Evolutionary conservation across 2,113 vertebrate species (phyloP).

Genomic region (Arizona elegans): DNA sequence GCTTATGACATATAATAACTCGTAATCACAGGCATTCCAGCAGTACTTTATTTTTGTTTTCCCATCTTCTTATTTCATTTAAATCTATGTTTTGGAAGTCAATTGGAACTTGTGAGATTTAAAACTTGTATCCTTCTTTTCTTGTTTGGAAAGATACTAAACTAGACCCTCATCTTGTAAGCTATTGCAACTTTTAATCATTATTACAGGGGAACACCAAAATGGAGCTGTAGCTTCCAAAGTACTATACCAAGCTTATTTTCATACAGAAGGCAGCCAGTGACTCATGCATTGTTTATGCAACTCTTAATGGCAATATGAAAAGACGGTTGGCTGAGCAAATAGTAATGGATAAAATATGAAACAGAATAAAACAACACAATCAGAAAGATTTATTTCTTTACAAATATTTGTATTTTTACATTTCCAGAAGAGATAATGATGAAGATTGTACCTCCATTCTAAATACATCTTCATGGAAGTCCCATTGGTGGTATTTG

Average conservation of each 20-base stretch:
- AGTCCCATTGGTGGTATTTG: too few relatives aligned
- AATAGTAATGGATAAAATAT: not conserved
- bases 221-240: not conserved
- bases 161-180: not conserved
- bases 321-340: not conserved
- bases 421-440: not conserved
- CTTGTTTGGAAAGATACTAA: not conserved
- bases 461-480: not conserved
- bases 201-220: not conserved
- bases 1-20: slow-evolving; percentile 9
- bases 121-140: slow-evolving; percentile 4
- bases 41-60: slow-evolving; percentile 19
- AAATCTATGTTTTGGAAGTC: slow-evolving; percentile 12
- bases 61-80: slow-evolving; percentile 6
- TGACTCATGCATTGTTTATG: not conserved
- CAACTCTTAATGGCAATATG: not conserved
- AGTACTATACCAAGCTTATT: not conserved
- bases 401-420: not conserved
- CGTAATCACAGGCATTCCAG: slow-evolving; percentile 17
- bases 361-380: too few relatives aligned
- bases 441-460: not conserved
- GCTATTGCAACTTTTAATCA: not conserved
- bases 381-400: too few relatives aligned
- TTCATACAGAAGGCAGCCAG: not conserved
- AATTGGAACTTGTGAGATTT: not conserved